Conservation (phyloP, 2,797 vertebrate species). For the Labroides dimidiatus region DNA sequence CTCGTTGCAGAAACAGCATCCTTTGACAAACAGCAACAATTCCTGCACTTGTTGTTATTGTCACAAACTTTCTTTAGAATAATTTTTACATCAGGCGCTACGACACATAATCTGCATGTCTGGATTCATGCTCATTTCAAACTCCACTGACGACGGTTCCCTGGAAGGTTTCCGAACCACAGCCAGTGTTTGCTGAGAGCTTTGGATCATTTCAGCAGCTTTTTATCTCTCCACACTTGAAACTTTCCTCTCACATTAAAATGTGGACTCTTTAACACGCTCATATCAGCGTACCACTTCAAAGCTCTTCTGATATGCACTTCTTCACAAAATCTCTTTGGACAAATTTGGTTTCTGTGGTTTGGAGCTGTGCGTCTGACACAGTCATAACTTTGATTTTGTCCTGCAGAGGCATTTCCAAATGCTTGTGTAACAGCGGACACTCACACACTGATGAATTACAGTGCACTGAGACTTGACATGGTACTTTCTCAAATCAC, state of each 20-base stretch:
- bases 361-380: constrained; percentile 47
- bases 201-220: constrained; percentile 51
- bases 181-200: constrained; percentile 41
- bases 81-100: constrained; percentile 10
- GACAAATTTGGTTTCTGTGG: constrained; percentile 49
- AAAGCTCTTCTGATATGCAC: constrained; percentile 61
- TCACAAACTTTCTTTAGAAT: not conserved
- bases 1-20: too few species aligned
- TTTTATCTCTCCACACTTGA: constrained; percentile 63
- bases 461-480: too few species aligned
- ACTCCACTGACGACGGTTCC: constrained; percentile 14
- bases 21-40: too few species aligned
- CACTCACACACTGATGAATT: too few species aligned
- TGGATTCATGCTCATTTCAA: constrained; percentile 37
- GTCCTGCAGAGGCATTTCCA: constrained; percentile 31
- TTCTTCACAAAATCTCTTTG: constrained; percentile 49
- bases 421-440: constrained; percentile 15
- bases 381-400: constrained; percentile 52
- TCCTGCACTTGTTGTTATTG: not conserved
- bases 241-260: constrained; percentile 55
- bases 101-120: constrained; percentile 19
- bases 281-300: constrained; percentile 60
- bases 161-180: constrained; percentile 32
- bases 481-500: too few species aligned
- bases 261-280: constrained; percentile 50